A percentile compares a stretch with the other conserved stretches of the same genome.
These are phyloP conservation scores for Drosophila lacteicornis DNA, from an alignment of 1,140 invertebrate genomes.

Conservation along the genomic window DNA sequence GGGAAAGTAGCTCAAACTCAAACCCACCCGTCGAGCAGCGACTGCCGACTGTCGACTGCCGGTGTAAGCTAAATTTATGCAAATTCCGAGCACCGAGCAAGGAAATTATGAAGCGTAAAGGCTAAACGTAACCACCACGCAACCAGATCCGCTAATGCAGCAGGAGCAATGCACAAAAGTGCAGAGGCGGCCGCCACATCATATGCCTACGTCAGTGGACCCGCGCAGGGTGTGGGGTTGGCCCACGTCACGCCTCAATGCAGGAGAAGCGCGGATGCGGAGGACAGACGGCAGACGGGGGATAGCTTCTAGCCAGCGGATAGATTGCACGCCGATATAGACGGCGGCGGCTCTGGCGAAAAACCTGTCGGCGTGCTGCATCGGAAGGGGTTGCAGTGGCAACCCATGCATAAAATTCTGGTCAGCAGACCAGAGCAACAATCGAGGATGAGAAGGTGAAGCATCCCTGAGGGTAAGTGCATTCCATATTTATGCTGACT, in stretches of 20 bases:
- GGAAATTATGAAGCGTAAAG: constrained; percentile 66
- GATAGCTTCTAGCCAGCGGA: constrained; percentile 5
- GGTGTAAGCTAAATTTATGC: constrained; percentile 54
- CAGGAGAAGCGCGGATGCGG: constrained; percentile 17
- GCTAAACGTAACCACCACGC: constrained; percentile 38
- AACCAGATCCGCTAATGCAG: constrained; percentile 20
- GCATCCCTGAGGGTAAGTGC: not conserved
- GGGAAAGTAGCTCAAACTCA: constrained; percentile 5
- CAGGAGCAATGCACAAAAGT: constrained; percentile 46
- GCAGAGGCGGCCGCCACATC: constrained; percentile 41
- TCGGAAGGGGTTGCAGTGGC: constrained; percentile 31
- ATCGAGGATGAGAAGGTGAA: constrained; percentile 25
- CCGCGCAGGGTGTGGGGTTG: constrained; percentile 4
- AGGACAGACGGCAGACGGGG: not conserved
- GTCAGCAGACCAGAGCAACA: constrained; percentile 48
- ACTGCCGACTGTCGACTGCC: not conserved
- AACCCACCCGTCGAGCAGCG: constrained; percentile 5
- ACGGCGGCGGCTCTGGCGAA: constrained; percentile 3
- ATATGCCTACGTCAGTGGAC: constrained; percentile 24
- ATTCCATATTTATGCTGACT: constrained; percentile 1
- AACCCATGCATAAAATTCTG: constrained; percentile 55
- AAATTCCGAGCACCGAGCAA: constrained; percentile 28
- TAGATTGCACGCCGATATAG: constrained; percentile 72
- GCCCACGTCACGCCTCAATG: constrained; percentile 60
- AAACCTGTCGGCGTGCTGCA: constrained; percentile 36